Evolutionary conservation across 2,797 vertebrate species (phyloP), one percentile per base, ranked within the genome.

Genomic region (Phylloscopus collybita): DNA sequence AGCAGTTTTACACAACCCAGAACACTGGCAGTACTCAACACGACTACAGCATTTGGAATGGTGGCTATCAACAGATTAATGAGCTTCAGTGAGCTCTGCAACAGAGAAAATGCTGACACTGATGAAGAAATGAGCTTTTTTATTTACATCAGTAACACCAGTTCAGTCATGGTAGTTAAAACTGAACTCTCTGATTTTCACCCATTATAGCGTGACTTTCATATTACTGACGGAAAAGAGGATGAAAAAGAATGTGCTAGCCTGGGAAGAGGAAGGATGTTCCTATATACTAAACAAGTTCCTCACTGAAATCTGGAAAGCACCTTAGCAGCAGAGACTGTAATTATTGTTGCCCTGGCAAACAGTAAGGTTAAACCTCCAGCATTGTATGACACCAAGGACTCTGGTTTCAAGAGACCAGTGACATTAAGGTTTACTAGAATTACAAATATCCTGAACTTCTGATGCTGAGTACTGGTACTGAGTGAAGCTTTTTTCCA

Each of bases 1-100:
- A 95, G 80, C 59, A 90, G 54, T 65, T 95, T 62, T 88, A 83
- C 65, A 93, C 66, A 95, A 74, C 50, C 38, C 80, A 72, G 94
- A 92, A 83, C 72, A 80, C 65, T 14, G 5, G 61, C 73, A 72
- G 80, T 32, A 69, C 47, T 84, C 78, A 60, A 80, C 25, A 73
- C 22, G 71, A 85, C 91, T 88, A 50, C 1, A 94, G 76, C 62
- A 95, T 53, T 87, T 95, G 90, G 80, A 87, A 80, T 21, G 42
- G 88, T 0, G 27, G 50, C 61, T 71, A 69, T 34, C 42, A 71
- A 81, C 34, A 86, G n/a, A 90, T 53, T 44, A 29, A 13, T 3
- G 32, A 66, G 81, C 60, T 82, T 73, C 57, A 66, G 59, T 10
- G 23, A 87, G 73, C 42, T 75, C 64, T 78, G 67, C 51, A 38